Evolutionary conservation across 2,797 vertebrate genomes (phyloP).

Genomic region (Lacerta bilineata): DNA sequence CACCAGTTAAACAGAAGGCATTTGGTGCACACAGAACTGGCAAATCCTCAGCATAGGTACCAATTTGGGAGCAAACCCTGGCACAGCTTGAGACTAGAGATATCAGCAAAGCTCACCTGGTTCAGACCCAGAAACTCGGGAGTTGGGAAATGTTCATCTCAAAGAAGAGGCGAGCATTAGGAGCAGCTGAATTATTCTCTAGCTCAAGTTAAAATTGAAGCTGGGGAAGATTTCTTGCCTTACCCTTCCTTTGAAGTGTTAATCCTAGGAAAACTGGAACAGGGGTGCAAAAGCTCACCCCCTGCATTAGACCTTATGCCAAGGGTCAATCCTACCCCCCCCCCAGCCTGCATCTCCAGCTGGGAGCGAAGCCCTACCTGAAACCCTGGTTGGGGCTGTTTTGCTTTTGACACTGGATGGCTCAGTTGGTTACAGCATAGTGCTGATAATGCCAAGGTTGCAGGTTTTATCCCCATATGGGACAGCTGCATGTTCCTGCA

Average conservation of each 20-base stretch:
- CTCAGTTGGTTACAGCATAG: no score
- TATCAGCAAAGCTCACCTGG: not conserved
- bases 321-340: not conserved
- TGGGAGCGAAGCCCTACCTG: no score
- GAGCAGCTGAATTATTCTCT: not conserved
- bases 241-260: not conserved
- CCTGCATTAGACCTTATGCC: no score
- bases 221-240: not conserved
- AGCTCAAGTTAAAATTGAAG: not conserved
- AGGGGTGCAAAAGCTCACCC: not conserved
- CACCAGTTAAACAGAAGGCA: slow-evolving; percentile 6
- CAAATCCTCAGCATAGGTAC: slow-evolving; percentile 1
- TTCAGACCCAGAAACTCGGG: not conserved
- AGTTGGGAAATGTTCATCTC: not conserved
- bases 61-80: not conserved
- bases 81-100: not conserved
- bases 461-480: no score
- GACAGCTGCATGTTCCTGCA: no score
- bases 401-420: no score
- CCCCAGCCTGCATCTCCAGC: no score
- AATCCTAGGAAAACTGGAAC: not conserved
- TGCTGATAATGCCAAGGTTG: no score
- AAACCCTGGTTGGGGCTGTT: no score
- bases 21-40: not conserved
- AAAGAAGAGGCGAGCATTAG: not conserved